Evolutionary conservation across 2,888 invertebrate species (phyloP).

Genomic region (Isotomurus palustris): DNA sequence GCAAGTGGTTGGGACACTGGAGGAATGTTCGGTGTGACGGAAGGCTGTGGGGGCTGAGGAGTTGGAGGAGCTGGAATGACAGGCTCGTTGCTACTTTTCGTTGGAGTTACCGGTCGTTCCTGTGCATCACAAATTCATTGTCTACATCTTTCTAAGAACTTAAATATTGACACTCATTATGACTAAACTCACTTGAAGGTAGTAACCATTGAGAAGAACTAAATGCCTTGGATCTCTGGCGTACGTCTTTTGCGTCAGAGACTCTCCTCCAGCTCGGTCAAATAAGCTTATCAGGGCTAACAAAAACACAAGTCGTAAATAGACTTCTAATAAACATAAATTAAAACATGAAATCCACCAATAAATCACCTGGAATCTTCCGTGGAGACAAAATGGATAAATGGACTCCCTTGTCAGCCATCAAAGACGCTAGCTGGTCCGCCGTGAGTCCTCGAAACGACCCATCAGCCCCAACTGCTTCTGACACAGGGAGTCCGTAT

Average conservation of each 20-base stretch:
- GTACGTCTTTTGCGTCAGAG: constrained; percentile 80
- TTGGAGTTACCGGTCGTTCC: constrained; percentile 40
- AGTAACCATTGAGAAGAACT: constrained; percentile 66
- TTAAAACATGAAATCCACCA: too few relatives aligned
- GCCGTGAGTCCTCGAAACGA: constrained; percentile 69
- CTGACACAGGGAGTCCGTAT: constrained; percentile 76
- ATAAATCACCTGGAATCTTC: constrained; percentile 62
- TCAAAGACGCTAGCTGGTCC: constrained; percentile 74
- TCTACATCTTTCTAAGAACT: background rate
- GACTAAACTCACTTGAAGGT: constrained; percentile 56
- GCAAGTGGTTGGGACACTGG: constrained; percentile 7
- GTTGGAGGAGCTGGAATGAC: constrained; percentile 11
- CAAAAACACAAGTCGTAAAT: constrained; percentile 5
- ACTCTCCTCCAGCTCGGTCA: constrained; percentile 84
- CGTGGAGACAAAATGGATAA: constrained; percentile 84
- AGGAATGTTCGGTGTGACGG: constrained; percentile 3
- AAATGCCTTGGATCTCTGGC: constrained; percentile 82
- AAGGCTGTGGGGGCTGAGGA: constrained; percentile 8
- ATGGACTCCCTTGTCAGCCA: constrained; percentile 77
- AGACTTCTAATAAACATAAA: background rate
- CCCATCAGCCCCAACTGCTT: constrained; percentile 53
- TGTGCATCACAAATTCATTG: constrained; percentile 14
- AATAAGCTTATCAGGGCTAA: constrained; percentile 72
- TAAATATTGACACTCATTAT: background rate
- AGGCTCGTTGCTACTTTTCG: constrained; percentile 23